phyloP scores from a whole-genome alignment of 2,797 vertebrate genomes.

The Catharus ustulatus region DNA sequence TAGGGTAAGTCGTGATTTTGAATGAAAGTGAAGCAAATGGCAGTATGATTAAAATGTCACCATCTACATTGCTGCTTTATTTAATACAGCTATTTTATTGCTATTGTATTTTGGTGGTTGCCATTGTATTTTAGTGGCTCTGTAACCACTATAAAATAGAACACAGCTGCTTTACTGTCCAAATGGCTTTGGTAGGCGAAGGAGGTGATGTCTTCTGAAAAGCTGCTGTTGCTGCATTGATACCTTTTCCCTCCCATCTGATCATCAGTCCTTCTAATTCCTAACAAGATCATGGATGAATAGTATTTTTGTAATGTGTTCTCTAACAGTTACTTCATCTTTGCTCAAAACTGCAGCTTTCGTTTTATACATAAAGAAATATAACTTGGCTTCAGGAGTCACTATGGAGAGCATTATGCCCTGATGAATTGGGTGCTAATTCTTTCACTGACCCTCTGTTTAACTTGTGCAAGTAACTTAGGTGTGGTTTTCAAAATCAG shows the following conservation, averaged over 20 bases:
- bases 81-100: background rate
- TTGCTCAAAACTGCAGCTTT: background rate
- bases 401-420: background rate
- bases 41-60: background rate
- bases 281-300: background rate
- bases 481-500: background rate
- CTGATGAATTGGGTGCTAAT: slow-evolving; percentile 33
- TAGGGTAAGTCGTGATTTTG: background rate
- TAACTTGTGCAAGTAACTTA: background rate
- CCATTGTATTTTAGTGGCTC: background rate
- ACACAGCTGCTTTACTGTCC: background rate
- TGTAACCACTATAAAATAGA: background rate
- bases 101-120: background rate
- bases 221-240: background rate
- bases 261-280: background rate
- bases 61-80: background rate
- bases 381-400: background rate
- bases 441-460: slow-evolving; percentile 1
- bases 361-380: background rate
- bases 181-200: background rate
- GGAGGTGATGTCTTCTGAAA: background rate
- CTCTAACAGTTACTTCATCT: background rate
- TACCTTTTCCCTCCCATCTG: background rate
- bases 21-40: slow-evolving; percentile 5
- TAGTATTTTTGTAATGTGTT: background rate